These are phyloP conservation scores for Brachionus koreanus DNA, from an alignment of 1,140 invertebrate species.

Conservation along the genomic window DNA sequence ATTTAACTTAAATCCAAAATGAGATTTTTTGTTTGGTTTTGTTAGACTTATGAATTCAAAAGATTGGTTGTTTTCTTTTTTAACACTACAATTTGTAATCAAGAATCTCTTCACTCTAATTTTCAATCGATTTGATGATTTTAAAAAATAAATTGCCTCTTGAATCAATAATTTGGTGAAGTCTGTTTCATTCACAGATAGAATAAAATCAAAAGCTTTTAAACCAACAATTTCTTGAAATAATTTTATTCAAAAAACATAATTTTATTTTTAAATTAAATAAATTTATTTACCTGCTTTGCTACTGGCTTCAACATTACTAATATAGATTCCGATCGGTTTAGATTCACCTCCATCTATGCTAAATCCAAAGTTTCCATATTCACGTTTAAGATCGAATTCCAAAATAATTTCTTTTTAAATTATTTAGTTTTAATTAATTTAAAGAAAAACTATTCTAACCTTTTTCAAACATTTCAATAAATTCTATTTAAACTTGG, in stretches of 20 bases:
- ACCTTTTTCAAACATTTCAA: background rate
- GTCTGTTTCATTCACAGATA: background rate
- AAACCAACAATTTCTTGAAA: background rate
- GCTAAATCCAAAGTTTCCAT: background rate
- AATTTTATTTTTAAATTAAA: background rate
- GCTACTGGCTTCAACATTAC: background rate
- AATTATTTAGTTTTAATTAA: background rate
- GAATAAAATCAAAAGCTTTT: background rate
- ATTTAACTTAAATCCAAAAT: conserved; percentile 18
- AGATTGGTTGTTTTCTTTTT: background rate
- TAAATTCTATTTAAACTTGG: too few relatives aligned
- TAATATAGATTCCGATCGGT: conserved; percentile 14
- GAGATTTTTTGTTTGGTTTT: background rate
- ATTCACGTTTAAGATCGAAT: background rate
- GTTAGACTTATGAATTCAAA: background rate
- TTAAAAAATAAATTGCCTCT: background rate
- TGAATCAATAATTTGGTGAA: background rate
- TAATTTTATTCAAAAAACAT: background rate
- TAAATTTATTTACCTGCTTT: background rate
- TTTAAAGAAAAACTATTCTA: background rate
- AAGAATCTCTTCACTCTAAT: background rate
- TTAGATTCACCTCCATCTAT: background rate
- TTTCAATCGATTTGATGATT: background rate
- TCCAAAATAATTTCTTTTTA: background rate
- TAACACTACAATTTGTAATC: background rate